phyloP scores from a whole-genome alignment of 1,140 invertebrate genomes.

The Calliopsis andreniformis region DNA sequence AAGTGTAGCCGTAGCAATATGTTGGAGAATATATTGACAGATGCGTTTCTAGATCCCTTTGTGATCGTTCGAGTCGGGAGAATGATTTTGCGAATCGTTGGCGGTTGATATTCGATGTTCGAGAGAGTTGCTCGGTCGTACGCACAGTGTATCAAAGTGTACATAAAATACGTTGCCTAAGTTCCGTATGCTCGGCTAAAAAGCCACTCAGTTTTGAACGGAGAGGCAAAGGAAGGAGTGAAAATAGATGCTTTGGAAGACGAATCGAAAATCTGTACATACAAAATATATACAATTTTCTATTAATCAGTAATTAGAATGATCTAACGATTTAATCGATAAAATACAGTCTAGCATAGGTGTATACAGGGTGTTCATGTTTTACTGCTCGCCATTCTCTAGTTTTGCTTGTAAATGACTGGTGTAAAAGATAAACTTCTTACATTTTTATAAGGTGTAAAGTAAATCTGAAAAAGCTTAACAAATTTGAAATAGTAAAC shows the following conservation, averaged over 20 bases:
- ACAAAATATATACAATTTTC: neutral
- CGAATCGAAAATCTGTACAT: neutral
- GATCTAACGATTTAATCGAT: neutral
- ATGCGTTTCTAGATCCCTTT: neutral
- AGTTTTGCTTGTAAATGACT: no score
- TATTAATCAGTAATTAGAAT: slow-evolving; percentile 17
- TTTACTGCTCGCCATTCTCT: no score
- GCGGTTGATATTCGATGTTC: neutral
- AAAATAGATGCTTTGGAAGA: no score
- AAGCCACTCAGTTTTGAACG: slow-evolving; percentile 28
- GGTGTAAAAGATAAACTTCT: no score
- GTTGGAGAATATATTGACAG: neutral
- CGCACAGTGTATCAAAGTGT: slow-evolving; percentile 18
- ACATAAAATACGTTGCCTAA: slow-evolving; percentile 31
- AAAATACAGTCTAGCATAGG: slow-evolving; percentile 1
- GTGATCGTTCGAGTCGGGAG: neutral
- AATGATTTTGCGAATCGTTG: neutral
- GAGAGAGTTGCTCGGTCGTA: neutral
- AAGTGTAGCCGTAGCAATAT: neutral
- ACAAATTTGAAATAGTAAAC: no score
- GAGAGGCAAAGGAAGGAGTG: neutral
- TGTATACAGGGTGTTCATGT: neutral
- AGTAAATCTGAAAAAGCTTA: no score
- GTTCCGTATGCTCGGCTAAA: slow-evolving; percentile 26
- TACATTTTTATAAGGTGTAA: no score